Evolutionary conservation across 2,888 invertebrate species (phyloP).

Genomic region (Ornithoptera alexandrae): DNA sequence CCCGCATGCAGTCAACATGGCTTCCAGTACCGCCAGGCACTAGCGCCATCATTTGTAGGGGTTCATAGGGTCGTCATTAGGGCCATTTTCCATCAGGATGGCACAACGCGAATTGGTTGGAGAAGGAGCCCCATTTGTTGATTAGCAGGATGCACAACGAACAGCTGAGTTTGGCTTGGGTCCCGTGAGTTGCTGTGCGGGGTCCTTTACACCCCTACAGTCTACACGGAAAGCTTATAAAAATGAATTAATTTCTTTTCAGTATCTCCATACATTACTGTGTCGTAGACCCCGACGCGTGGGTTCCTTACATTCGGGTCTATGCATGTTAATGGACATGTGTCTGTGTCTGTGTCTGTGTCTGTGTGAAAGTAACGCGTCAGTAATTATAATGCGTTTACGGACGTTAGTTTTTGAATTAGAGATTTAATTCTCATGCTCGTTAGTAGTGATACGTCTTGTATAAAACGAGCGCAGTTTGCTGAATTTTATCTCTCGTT

Average conservation of each 20-base stretch:
- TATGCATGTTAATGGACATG: conserved; percentile 29
- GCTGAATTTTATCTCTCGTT: conserved; percentile 1
- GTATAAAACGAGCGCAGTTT: conserved; percentile 1
- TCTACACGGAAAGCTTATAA: too few relatives aligned
- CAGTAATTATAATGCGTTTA: conserved; percentile 27
- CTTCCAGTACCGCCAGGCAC: too few relatives aligned
- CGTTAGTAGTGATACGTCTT: conserved; percentile 24
- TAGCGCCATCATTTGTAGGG: too few relatives aligned
- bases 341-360: conserved; percentile 11
- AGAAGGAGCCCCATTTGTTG: too few relatives aligned
- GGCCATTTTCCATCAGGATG: too few relatives aligned
- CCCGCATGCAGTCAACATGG: too few relatives aligned
- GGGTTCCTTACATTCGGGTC: conserved; percentile 23
- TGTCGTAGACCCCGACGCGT: conserved; percentile 31
- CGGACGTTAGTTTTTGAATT: conserved; percentile 22
- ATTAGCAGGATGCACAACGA: too few relatives aligned
- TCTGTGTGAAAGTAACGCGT: conserved; percentile 26
- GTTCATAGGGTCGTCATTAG: too few relatives aligned
- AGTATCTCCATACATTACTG: conserved; percentile 14
- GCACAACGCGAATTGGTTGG: too few relatives aligned
- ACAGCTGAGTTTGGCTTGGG: too few relatives aligned
- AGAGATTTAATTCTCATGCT: conserved; percentile 27
- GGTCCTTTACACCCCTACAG: too few relatives aligned
- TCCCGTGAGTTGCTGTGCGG: too few relatives aligned
- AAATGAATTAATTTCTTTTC: conserved; percentile 9